Percentiles rank a stretch among this genome's conserved stretches.
These are phyloP conservation scores for Champsocephalus gunnari DNA, from an alignment of 2,797 vertebrate species.

Conservation along the genomic window DNA sequence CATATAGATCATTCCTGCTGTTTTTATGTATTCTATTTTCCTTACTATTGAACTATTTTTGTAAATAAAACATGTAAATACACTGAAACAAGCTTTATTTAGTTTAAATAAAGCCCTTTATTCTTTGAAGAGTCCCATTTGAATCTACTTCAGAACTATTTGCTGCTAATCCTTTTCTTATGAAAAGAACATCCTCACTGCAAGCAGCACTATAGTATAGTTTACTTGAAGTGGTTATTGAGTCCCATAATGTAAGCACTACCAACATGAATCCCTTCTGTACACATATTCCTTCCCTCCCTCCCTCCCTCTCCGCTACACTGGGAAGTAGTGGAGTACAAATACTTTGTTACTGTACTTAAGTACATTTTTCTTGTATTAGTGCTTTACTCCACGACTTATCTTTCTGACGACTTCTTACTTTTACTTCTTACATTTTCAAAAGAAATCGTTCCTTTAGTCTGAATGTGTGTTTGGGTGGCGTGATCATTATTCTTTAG, in stretches of 20 bases:
- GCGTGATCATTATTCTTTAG: no score
- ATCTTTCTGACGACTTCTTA: no score
- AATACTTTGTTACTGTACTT: no score
- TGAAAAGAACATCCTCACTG: background rate
- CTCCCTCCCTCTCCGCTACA: background rate
- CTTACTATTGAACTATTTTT: background rate
- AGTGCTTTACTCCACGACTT: no score
- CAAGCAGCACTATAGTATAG: background rate
- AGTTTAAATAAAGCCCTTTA: background rate
- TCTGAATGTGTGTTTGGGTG: no score
- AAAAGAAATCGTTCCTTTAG: no score
- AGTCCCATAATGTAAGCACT: slow-evolving; percentile 3
- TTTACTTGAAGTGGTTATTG: background rate
- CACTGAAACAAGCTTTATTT: background rate
- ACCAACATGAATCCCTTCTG: background rate
- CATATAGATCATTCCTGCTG: background rate
- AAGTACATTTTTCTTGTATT: no score
- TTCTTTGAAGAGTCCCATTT: background rate
- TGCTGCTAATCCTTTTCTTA: background rate
- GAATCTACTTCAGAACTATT: background rate
- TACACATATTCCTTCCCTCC: no score
- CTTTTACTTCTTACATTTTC: no score
- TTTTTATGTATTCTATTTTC: background rate
- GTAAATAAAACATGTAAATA: background rate
- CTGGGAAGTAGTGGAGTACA: no score